Percentiles rank a stretch among this genome's conserved stretches.
Evolutionary conservation across 2,113 vertebrate species (phyloP).

Genomic region (Cynoglossus semilaevis): DNA sequence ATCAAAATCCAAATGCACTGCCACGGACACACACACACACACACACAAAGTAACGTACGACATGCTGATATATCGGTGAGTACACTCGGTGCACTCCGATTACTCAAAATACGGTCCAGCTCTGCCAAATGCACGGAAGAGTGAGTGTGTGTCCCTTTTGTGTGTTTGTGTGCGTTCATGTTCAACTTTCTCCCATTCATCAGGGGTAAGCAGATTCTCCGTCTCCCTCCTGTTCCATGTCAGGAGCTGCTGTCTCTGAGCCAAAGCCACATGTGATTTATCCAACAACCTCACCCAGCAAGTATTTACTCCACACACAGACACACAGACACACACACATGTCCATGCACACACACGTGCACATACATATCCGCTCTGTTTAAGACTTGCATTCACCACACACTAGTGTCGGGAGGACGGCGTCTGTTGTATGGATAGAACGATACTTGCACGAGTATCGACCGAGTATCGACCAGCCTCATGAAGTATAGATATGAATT

Average conservation of each 20-base stretch:
- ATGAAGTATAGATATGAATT: too few species aligned
- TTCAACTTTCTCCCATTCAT: slow-evolving; percentile 51
- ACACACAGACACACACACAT: slow-evolving; percentile 19
- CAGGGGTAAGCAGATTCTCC: slow-evolving; percentile 48
- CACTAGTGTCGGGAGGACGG: too few species aligned
- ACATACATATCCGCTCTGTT: neutral
- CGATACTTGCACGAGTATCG: too few species aligned
- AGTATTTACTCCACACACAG: slow-evolving; percentile 62
- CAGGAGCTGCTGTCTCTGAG: slow-evolving; percentile 44
- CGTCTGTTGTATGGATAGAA: too few species aligned
- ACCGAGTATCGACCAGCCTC: too few species aligned
- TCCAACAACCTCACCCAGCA: slow-evolving; percentile 69
- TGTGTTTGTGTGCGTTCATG: slow-evolving; percentile 20
- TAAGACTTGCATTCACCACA: too few species aligned
- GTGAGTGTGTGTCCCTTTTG: slow-evolving; percentile 9
- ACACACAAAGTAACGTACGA: slow-evolving; percentile 33
- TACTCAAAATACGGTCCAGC: slow-evolving; percentile 49
- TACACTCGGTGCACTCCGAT: slow-evolving; percentile 40
- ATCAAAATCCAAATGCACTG: slow-evolving; percentile 17
- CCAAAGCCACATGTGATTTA: slow-evolving; percentile 69
- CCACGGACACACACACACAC: slow-evolving; percentile 1
- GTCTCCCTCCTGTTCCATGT: slow-evolving; percentile 48
- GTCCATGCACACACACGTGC: slow-evolving; percentile 2
- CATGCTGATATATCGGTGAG: slow-evolving; percentile 40
- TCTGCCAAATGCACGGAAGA: neutral